These are phyloP conservation scores for Sander vitreus DNA, from an alignment of 2,113 vertebrate genomes.

Conservation along the genomic window DNA sequence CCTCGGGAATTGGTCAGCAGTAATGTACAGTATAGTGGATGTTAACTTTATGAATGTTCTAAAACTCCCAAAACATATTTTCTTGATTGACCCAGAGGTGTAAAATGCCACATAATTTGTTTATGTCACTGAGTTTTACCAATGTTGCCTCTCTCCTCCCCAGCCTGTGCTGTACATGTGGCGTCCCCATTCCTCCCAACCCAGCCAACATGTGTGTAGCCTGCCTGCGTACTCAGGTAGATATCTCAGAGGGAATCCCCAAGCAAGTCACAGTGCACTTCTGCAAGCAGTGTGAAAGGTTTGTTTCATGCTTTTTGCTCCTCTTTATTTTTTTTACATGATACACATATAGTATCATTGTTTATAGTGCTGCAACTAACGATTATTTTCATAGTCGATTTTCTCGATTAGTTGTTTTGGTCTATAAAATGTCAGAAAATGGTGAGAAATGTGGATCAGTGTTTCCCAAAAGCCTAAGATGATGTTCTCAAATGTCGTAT, in stretches of 20 bases:
- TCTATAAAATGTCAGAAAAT: too few relatives aligned
- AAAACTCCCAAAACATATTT: background rate
- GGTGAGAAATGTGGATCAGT: too few relatives aligned
- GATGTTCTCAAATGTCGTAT: too few relatives aligned
- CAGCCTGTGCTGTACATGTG: conserved; percentile 97
- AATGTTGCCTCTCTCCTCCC: background rate
- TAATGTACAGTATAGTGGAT: background rate
- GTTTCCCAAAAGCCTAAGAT: too few relatives aligned
- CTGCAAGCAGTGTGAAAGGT: conserved; percentile 99
- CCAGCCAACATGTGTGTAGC: conserved; percentile 97
- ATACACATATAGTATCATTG: background rate
- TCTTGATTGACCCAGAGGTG: background rate
- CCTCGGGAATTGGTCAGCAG: background rate
- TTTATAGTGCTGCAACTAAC: background rate
- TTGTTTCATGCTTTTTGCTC: conserved; percentile 24
- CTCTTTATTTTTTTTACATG: background rate
- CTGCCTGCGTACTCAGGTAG: conserved; percentile 93
- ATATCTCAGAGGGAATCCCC: conserved; percentile 98
- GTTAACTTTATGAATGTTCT: background rate
- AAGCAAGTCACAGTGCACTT: conserved; percentile 94
- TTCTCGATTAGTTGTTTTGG: too few relatives aligned
- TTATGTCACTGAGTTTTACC: background rate
- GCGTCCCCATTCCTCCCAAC: conserved; percentile 92
- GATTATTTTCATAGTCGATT: too few relatives aligned
- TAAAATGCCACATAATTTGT: background rate